Evolutionary conservation across 2,797 vertebrate genomes (phyloP).

Genomic region (Chiroxiphia lanceolata): DNA sequence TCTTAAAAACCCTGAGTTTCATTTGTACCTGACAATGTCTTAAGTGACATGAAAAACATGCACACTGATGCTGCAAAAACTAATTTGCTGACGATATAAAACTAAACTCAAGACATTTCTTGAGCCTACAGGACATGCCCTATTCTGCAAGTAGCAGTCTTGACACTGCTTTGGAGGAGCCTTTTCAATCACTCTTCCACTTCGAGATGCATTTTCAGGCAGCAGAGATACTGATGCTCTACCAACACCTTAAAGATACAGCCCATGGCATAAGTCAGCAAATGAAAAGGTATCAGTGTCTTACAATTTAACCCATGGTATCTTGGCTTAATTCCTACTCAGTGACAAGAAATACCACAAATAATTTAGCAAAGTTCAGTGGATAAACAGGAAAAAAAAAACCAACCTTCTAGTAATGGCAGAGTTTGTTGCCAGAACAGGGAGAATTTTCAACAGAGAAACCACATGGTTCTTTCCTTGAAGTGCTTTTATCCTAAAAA

Average conservation of each 20-base stretch:
- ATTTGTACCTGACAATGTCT: neutral
- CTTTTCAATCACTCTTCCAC: neutral
- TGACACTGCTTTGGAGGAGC: neutral
- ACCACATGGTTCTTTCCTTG: neutral
- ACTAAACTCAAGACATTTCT: neutral
- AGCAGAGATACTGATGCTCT: neutral
- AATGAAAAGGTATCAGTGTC: neutral
- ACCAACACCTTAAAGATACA: neutral
- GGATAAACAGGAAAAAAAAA: neutral
- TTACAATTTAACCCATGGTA: neutral
- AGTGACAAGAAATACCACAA: neutral
- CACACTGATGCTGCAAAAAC: neutral
- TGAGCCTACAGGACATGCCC: neutral
- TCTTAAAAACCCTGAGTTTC: neutral
- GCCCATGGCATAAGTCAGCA: neutral
- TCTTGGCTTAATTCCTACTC: neutral
- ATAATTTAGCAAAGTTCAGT: neutral
- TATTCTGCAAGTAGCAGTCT: neutral
- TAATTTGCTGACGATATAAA: neutral
- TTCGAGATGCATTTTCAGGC: neutral
- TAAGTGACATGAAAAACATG: neutral
- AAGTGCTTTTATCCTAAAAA: neutral
- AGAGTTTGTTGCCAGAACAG: neutral
- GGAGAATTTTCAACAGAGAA: constrained; percentile 7
- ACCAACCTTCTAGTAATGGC: neutral